Evolutionary conservation across 2,888 invertebrate genomes (phyloP), one percentile per base, ranked within the genome.

Genomic region (Plutella xylostella): DNA sequence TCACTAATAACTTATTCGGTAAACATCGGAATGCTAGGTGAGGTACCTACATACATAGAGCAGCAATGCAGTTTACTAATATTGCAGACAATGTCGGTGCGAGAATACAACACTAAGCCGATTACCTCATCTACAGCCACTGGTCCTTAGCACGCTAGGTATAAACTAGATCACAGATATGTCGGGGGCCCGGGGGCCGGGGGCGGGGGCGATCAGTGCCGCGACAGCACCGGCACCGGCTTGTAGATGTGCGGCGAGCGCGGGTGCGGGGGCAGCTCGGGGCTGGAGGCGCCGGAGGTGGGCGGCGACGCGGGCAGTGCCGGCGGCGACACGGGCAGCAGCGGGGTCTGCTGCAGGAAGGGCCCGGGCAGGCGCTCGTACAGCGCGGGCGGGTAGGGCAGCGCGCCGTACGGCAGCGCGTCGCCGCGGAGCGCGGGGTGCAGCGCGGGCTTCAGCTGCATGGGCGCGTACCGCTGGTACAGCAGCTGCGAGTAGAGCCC

Each of bases 381-480:
- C 46, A 79, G 22, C 28, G 71, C 63, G 1, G 73, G 67, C 1
- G 82, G 64, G 54, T 85, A 86, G 0, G 78, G 73, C 41, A 85
- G 56, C 22, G 68, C 68, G 20, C 74, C 73, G 51, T 85, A 80
- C 1, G 68, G 63, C 55, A 77, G 63, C 0, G 82, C 70, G 47
- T 85, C 68, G 62, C 76, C 46, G 53, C 87, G 47, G 51, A 86
- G 78, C 2, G 82, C 83, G 0, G 83, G 87, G 51, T 86, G 86
- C 53, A 86, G 69, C 0, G 85, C 86, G 4, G 77, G 85, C 63
- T 73, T 84, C 65, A 76, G 79, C 49, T 86, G 85, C 56, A 87
- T 84, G 42, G 80, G 92, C 62, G 70, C 90, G 72, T 87, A 92
- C 53, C 87, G 80, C 65, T 87, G 86, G 61, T 92, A 92, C 58